Evolutionary conservation across 2,888 invertebrate genomes (phyloP).

Genomic region (Caenorhabditis sp.): DNA sequence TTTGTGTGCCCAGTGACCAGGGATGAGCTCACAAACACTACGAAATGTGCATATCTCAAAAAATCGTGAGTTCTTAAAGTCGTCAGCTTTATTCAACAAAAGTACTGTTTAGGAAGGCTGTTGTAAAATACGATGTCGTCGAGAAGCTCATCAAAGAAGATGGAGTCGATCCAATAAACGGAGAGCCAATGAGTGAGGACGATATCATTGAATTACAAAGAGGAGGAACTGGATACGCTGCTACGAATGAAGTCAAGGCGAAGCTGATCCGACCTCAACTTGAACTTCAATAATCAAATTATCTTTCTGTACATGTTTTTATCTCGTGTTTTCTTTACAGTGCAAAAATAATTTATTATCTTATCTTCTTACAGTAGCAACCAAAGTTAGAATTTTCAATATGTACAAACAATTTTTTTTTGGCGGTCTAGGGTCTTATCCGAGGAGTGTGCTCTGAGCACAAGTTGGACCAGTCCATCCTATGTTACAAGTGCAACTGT

Average conservation of each 20-base stretch:
- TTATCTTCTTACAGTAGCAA: constrained; percentile 1
- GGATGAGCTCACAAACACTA: constrained; percentile 94
- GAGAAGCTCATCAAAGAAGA: constrained; percentile 97
- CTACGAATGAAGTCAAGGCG: constrained; percentile 81
- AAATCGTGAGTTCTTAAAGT: constrained; percentile 87
- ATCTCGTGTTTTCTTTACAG: background rate
- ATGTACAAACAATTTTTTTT: constrained; percentile 22
- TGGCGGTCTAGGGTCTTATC: constrained; percentile 3
- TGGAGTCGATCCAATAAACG: constrained; percentile 95
- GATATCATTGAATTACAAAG: constrained; percentile 95
- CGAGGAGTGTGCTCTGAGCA: constrained; percentile 60
- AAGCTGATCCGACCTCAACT: constrained; percentile 80
- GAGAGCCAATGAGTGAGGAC: constrained; percentile 88
- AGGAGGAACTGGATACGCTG: constrained; percentile 87
- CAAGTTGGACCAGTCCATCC: constrained; percentile 97
- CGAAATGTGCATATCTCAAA: constrained; percentile 94
- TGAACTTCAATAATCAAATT: constrained; percentile 69
- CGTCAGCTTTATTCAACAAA: background rate
- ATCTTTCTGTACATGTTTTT: constrained; percentile 21
- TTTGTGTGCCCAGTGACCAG: constrained; percentile 99
- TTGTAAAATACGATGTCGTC: constrained; percentile 96
- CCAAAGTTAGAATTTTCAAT: constrained; percentile 5
- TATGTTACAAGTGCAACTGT: constrained; percentile 87
- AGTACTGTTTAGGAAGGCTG: constrained; percentile 89
- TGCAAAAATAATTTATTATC: constrained; percentile 1